These are phyloP conservation scores for Drosophila maculinotata DNA, from an alignment of 2,888 invertebrate genomes.

Conservation along the genomic window DNA sequence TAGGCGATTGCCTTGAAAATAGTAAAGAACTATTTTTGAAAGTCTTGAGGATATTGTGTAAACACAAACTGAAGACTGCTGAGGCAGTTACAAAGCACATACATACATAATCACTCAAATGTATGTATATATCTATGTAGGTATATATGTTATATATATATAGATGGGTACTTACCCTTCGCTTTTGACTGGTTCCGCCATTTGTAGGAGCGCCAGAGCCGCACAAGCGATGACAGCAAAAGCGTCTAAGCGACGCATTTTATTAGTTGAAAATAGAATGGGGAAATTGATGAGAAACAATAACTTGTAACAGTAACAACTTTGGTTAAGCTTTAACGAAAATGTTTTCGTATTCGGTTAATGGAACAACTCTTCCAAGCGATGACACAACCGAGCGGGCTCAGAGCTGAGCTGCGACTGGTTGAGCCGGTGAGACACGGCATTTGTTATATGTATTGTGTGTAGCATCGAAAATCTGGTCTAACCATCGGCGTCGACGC, in stretches of 20 bases:
- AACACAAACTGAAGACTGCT: no score
- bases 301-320: slow-evolving; percentile 31
- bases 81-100: no score
- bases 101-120: no score
- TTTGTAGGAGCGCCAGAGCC: slow-evolving; percentile 59
- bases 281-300: slow-evolving; percentile 23
- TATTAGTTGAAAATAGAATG: slow-evolving; percentile 20
- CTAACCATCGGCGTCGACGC: slow-evolving; percentile 20
- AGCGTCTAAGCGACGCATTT: slow-evolving; percentile 72
- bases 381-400: slow-evolving; percentile 63
- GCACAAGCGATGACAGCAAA: slow-evolving; percentile 51
- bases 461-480: slow-evolving; percentile 37
- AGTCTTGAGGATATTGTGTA: no score
- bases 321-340: slow-evolving; percentile 5
- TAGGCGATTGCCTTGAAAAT: not conserved
- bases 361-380: slow-evolving; percentile 16
- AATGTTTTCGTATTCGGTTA: not conserved
- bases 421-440: slow-evolving; percentile 51
- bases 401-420: slow-evolving; percentile 73
- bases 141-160: not conserved
- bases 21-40: no score
- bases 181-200: slow-evolving; percentile 62
- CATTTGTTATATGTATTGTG: slow-evolving; percentile 60
- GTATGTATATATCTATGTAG: not conserved
- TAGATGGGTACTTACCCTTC: slow-evolving; percentile 64